phyloP scores from a whole-genome alignment of 1,140 invertebrate species.

The Lanistes nyassanus region DNA sequence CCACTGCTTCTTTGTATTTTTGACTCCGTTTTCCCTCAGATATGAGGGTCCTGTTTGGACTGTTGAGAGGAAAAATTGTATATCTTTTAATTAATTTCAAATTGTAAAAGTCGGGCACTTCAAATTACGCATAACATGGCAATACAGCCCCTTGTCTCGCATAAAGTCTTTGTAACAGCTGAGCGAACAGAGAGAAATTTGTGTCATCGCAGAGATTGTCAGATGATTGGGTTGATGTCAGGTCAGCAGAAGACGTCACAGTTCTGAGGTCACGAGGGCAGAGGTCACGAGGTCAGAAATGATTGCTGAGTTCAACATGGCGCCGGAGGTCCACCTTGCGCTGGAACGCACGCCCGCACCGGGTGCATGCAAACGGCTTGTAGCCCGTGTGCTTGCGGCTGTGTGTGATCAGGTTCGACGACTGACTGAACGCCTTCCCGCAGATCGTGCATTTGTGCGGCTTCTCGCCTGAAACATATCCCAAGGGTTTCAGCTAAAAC shows the following conservation, averaged over 20 bases:
- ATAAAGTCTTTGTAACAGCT: no score
- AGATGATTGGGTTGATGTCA: no score
- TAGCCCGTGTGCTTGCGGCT: conserved; percentile 98
- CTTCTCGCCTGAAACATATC: conserved; percentile 89
- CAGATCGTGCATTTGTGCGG: conserved; percentile 98
- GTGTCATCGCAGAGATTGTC: no score
- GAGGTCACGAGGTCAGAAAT: conserved; percentile 12
- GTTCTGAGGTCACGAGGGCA: not conserved
- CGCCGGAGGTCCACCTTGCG: conserved; percentile 84
- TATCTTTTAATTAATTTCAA: no score
- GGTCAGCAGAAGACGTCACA: not conserved
- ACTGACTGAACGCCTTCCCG: conserved; percentile 98
- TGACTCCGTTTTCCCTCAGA: no score
- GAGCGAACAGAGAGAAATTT: no score
- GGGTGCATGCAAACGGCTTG: conserved; percentile 95
- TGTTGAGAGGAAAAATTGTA: no score
- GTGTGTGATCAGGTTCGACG: conserved; percentile 98
- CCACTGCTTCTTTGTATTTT: no score
- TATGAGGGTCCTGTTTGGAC: no score
- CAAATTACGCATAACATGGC: no score
- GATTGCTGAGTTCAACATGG: conserved; percentile 78
- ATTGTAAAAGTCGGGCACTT: no score
- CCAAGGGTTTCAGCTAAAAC: conserved; percentile 17
- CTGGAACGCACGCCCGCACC: conserved; percentile 95
- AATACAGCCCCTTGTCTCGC: no score